These are phyloP conservation scores for Heliothis subflexa DNA, from an alignment of 1,140 invertebrate species.

Conservation along the genomic window DNA sequence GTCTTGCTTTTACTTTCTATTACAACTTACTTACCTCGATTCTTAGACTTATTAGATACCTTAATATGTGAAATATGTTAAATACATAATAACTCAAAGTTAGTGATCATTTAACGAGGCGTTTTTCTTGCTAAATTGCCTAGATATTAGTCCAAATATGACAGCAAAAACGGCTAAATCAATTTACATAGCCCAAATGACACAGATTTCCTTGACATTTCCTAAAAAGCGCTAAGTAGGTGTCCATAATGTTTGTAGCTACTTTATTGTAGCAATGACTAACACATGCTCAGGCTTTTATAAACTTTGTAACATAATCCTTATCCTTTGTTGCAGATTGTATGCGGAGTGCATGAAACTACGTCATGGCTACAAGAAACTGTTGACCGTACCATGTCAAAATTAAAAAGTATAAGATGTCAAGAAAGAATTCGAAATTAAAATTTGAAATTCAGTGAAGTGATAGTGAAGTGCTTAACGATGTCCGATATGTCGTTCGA, in stretches of 20 bases:
- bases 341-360: neutral
- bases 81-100: neutral
- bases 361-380: slow-evolving; percentile 31
- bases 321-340: slow-evolving; percentile 35
- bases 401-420: slow-evolving; percentile 39
- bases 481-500: slow-evolving; percentile 33
- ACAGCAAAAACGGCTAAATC: slow-evolving; percentile 15
- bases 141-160: neutral
- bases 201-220: slow-evolving; percentile 45
- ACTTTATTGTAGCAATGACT: slow-evolving; percentile 41
- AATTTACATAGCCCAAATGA: slow-evolving; percentile 30
- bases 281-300: slow-evolving; percentile 34
- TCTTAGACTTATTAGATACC: no score
- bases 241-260: slow-evolving; percentile 13
- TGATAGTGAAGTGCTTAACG: slow-evolving; percentile 38
- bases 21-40: no score
- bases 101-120: neutral
- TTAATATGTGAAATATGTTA: slow-evolving; percentile 1
- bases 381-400: slow-evolving; percentile 10
- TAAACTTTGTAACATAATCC: slow-evolving; percentile 27
- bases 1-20: neutral
- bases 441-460: slow-evolving; percentile 40
- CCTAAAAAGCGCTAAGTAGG: slow-evolving; percentile 41
- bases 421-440: slow-evolving; percentile 41
- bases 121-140: slow-evolving; percentile 9